Conservation (phyloP, 2,797 vertebrate species). For the Lepilemur septentrionalis region DNA sequence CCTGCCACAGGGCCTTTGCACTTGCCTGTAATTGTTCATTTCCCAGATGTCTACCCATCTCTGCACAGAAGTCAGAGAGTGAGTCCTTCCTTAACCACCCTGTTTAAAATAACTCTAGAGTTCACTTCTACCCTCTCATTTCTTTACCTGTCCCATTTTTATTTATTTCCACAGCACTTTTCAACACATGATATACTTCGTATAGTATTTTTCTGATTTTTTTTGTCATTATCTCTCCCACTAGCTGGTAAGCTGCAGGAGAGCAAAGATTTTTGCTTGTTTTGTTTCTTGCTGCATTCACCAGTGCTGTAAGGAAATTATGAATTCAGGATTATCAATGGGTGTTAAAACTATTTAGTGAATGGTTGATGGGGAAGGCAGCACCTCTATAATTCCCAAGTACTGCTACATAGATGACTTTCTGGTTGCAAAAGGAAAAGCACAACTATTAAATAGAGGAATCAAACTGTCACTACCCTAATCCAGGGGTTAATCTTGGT, state of each 20-base stretch:
- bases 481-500: neutral
- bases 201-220: neutral
- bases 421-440: neutral
- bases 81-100: neutral
- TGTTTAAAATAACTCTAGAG: neutral
- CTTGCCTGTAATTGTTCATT: neutral
- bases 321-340: neutral
- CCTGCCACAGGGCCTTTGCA: neutral
- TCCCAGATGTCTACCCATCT: neutral
- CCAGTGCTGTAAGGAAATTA: neutral
- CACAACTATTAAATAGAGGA: neutral
- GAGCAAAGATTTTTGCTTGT: neutral
- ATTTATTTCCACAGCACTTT: neutral
- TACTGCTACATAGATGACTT: neutral
- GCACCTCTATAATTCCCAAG: neutral
- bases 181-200: neutral
- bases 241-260: neutral
- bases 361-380: neutral
- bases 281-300: neutral
- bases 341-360: neutral
- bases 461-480: neutral
- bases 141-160: neutral
- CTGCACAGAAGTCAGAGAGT: neutral
- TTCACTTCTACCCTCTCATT: neutral
- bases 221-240: neutral